phyloP scores from a whole-genome alignment of 2,888 invertebrate species.

The Drosophila trichaetosa region DNA sequence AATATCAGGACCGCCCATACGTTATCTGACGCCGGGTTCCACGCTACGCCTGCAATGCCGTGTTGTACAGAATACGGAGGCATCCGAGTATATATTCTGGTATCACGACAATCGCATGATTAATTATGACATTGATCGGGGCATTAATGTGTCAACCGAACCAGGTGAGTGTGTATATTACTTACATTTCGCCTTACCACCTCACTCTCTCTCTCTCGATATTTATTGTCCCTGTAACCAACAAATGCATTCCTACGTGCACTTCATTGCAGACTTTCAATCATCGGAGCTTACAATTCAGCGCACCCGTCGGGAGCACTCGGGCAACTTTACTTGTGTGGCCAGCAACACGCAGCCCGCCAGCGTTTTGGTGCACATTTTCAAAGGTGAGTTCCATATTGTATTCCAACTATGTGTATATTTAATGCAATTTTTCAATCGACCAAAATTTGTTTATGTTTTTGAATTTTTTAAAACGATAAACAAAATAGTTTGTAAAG shows the following conservation, averaged over 20 bases:
- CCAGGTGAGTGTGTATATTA: constrained; percentile 86
- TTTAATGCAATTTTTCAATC: constrained; percentile 19
- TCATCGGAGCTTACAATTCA: constrained; percentile 85
- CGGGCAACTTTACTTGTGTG: constrained; percentile 95
- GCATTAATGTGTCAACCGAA: constrained; percentile 94
- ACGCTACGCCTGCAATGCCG: constrained; percentile 92
- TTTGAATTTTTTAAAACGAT: not conserved
- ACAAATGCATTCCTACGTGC: constrained; percentile 36
- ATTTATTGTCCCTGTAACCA: not conserved
- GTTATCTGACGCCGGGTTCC: constrained; percentile 94
- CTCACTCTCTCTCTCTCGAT: too few species aligned
- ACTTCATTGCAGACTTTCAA: constrained; percentile 82
- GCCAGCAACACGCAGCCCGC: constrained; percentile 95
- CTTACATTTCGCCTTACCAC: not conserved
- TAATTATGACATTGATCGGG: constrained; percentile 94
- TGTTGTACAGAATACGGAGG: constrained; percentile 93
- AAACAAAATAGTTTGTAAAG: not conserved
- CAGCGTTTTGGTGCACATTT: constrained; percentile 94
- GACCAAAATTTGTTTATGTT: constrained; percentile 3
- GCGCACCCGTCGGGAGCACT: constrained; percentile 88
- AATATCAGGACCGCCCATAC: constrained; percentile 93
- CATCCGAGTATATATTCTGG: constrained; percentile 94
- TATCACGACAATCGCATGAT: constrained; percentile 96
- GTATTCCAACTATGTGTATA: constrained; percentile 11
- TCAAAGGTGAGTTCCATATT: constrained; percentile 89